Evolutionary conservation across 2,113 vertebrate genomes (phyloP).

Genomic region (Cynoglossus semilaevis): DNA sequence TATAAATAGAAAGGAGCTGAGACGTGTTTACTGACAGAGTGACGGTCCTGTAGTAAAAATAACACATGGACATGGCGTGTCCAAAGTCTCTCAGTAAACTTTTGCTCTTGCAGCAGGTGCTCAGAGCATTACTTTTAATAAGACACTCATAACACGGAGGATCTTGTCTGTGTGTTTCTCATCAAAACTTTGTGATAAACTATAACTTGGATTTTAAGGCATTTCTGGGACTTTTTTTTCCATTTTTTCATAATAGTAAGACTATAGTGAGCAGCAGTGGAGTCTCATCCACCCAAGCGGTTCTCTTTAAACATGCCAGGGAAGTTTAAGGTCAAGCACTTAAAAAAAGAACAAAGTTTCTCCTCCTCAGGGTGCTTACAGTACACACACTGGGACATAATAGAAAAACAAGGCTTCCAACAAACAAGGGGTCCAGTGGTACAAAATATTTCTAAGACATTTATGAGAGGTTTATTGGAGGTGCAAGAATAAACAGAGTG

Average conservation of each 20-base stretch:
- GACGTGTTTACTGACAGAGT: too few species aligned
- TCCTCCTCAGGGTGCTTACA: slow-evolving; percentile 16
- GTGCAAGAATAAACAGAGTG: slow-evolving; percentile 24
- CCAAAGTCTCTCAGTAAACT: too few species aligned
- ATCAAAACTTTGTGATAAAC: too few species aligned
- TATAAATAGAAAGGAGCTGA: slow-evolving; percentile 69
- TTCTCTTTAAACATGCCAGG: slow-evolving; percentile 21
- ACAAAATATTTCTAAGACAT: slow-evolving; percentile 56
- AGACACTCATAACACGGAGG: too few species aligned
- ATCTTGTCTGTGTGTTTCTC: too few species aligned
- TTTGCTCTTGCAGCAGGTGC: too few species aligned
- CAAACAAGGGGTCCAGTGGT: slow-evolving; percentile 51
- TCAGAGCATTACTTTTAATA: too few species aligned
- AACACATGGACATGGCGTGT: too few species aligned
- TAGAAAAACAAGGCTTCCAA: slow-evolving; percentile 68
- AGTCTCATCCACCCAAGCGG: slow-evolving; percentile 26
- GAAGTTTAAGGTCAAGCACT: slow-evolving; percentile 19
- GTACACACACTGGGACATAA: slow-evolving; percentile 41
- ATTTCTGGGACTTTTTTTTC: too few species aligned
- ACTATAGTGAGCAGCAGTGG: slow-evolving; percentile 38
- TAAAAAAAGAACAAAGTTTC: slow-evolving; percentile 27
- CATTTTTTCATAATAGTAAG: too few species aligned
- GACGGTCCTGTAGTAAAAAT: too few species aligned
- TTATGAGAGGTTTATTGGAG: slow-evolving; percentile 44
- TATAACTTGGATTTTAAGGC: too few species aligned